These are phyloP conservation scores for Tipula lateralis DNA, from an alignment of 2,888 invertebrate species.

Conservation along the genomic window DNA sequence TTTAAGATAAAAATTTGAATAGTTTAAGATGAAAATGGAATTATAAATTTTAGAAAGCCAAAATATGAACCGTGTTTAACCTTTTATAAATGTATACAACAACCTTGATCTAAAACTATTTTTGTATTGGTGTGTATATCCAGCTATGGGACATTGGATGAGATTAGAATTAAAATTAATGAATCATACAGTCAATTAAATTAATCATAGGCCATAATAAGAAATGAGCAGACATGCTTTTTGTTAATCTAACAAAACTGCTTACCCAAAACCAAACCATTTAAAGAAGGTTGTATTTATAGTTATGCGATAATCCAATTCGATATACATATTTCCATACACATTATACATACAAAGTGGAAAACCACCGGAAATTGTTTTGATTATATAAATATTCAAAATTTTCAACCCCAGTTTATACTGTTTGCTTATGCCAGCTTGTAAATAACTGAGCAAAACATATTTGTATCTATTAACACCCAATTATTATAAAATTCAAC, in stretches of 20 bases:
- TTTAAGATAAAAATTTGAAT: neutral
- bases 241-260: neutral
- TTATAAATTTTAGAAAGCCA: neutral
- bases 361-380: neutral
- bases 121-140: neutral
- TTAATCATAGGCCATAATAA: conserved; percentile 1
- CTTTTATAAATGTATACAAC: neutral
- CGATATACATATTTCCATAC: neutral
- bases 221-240: neutral
- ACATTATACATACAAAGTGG: neutral
- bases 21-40: neutral
- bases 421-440: neutral
- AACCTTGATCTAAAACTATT: conserved; percentile 4
- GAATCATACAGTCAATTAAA: neutral
- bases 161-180: conserved; percentile 24
- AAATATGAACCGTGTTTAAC: neutral
- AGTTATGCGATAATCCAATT: neutral
- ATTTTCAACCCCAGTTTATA: neutral
- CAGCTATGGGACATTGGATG: neutral
- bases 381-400: neutral
- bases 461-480: neutral
- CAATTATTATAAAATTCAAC: conserved; percentile 9
- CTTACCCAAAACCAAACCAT: neutral
- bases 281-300: neutral
- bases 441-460: neutral